Base-by-base conservation (phyloP, 1,140 invertebrate species). In the Nymphalis io region DNA sequence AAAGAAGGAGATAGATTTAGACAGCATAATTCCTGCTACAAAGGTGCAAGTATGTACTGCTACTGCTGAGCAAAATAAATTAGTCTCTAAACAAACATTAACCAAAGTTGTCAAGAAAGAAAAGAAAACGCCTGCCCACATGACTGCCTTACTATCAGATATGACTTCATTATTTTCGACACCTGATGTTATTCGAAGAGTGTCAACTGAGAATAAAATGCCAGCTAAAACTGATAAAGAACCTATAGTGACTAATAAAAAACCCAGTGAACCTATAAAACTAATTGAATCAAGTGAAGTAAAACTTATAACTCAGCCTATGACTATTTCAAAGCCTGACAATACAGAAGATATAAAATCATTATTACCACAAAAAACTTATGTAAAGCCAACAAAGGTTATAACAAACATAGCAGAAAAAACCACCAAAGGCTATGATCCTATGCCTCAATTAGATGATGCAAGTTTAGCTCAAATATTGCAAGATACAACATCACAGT, bases 121-220 rank as follows among this genome's bases (percentile, higher is more conserved):
- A 63, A 95, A 94, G 70, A 95, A 96, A 83, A 92, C 93, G 16
- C 93, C 94, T 15, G 93, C 94, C 46, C 94, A 94, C 76, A 87
- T 94, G 48, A 92, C 92, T 2, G 93, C 93, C 55, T 80, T 94
- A 61, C 89, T 94, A 63, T 94, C 93, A 73, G 93, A 93, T 80
- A 93, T 94, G 90, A 95, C 94, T 21, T 93, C 94, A 48, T 78
- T 96, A 33, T 96, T 96, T 80, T 96, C 95, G 13, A 94, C 95
- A 51, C 96, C 96, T 10, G 96, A 96, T 92, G 95, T 96, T 67
- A 95, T 96, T 59, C 92, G 95, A 73, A 92, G 95, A 73, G 94
- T 96, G 6, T 92, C 92, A 13, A 91, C 89, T 63, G 92, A 92
- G 70, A 80, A 76, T 64, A 79, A 95, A 72, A 38, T 75, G 38